phyloP scores from a whole-genome alignment of 2,113 vertebrate species.

The Misgurnus mizolepis region DNA sequence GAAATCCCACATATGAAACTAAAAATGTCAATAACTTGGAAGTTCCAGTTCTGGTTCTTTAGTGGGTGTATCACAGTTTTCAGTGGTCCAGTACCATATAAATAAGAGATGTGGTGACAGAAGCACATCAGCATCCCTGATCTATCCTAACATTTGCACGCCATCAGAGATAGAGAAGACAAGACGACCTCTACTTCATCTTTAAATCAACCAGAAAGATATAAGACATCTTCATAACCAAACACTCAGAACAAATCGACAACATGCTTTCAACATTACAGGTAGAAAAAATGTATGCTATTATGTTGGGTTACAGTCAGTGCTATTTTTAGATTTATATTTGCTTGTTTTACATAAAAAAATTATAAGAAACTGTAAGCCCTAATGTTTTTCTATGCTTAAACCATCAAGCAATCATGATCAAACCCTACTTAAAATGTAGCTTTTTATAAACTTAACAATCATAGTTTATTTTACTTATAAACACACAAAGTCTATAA shows the following conservation, averaged over 20 bases:
- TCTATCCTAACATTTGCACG: no score
- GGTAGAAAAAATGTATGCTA: slow-evolving; percentile 54
- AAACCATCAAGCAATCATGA: no score
- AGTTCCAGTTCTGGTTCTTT: slow-evolving; percentile 6
- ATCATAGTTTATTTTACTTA: no score
- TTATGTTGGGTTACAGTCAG: not conserved
- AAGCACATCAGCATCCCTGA: slow-evolving; percentile 54
- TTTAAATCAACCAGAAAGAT: slow-evolving; percentile 1
- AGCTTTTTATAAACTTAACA: no score
- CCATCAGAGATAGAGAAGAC: slow-evolving; percentile 38
- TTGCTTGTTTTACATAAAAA: not conserved
- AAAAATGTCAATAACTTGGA: slow-evolving; percentile 25
- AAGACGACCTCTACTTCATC: not conserved
- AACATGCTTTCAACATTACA: slow-evolving; percentile 67
- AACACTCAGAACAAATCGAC: slow-evolving; percentile 37
- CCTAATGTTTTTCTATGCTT: no score
- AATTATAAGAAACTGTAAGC: not conserved
- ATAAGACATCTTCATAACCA: slow-evolving; percentile 12
- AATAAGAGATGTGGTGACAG: slow-evolving; percentile 37
- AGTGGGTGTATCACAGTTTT: slow-evolving; percentile 10
- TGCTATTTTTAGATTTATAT: not conserved
- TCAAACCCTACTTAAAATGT: no score
- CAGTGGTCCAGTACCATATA: slow-evolving; percentile 62
- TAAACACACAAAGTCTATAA: no score
- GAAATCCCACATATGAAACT: slow-evolving; percentile 55